Evolutionary conservation across 2,888 invertebrate species (phyloP).

Genomic region (Sthenelais limicola): DNA sequence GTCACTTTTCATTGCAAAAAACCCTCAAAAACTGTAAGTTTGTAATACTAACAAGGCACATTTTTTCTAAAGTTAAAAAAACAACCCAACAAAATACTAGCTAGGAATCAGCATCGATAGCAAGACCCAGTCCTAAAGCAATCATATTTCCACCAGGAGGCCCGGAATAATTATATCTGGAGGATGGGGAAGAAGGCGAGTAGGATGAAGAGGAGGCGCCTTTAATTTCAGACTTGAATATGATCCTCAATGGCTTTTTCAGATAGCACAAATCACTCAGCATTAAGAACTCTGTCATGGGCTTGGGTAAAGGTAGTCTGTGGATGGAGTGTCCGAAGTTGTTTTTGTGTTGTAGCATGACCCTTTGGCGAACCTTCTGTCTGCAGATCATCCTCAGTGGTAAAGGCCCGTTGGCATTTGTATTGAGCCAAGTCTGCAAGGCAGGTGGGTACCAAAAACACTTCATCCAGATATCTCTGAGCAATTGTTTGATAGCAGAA

Average conservation of each 20-base stretch:
- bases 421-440: background rate
- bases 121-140: too few species aligned
- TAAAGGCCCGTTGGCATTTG: background rate
- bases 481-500: background rate
- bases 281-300: conserved; percentile 8
- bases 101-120: too few species aligned
- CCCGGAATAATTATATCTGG: too few species aligned
- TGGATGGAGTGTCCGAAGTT: background rate
- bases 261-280: background rate
- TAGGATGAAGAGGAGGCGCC: too few species aligned
- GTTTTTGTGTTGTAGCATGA: background rate
- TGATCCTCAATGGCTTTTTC: conserved; percentile 10
- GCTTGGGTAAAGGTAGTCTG: background rate
- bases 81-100: too few species aligned
- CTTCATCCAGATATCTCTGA: background rate
- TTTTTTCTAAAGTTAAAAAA: too few species aligned
- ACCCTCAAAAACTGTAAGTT: too few species aligned
- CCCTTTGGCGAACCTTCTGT: background rate
- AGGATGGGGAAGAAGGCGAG: too few species aligned
- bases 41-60: too few species aligned
- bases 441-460: background rate
- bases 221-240: background rate
- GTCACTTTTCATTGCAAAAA: too few species aligned
- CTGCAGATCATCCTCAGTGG: conserved; percentile 7
- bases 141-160: too few species aligned